A percentile compares a stretch with the other conserved stretches of the same genome.
These are phyloP conservation scores for Tachina grossa DNA, from an alignment of 2,888 invertebrate species.

Conservation along the genomic window DNA sequence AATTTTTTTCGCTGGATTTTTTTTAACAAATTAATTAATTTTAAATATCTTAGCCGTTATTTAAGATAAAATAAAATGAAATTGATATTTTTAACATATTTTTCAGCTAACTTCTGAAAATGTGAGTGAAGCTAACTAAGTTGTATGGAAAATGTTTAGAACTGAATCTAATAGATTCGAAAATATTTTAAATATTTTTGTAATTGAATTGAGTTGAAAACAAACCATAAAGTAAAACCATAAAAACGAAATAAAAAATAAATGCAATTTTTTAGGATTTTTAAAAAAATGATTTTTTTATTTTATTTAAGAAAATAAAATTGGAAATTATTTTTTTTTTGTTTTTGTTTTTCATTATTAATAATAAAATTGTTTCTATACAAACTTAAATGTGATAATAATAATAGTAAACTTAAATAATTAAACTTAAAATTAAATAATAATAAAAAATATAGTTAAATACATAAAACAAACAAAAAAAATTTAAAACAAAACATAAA, in stretches of 20 bases:
- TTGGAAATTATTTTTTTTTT: slow-evolving; percentile 58
- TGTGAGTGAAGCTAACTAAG: too few relatives aligned
- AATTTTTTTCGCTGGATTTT: too few relatives aligned
- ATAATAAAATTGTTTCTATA: slow-evolving; percentile 68
- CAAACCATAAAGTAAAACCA: slow-evolving; percentile 3
- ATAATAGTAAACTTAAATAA: slow-evolving; percentile 56
- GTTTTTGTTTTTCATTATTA: slow-evolving; percentile 42
- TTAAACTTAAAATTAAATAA: slow-evolving; percentile 70
- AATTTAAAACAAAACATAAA: slow-evolving; percentile 70
- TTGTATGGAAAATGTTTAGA: too few relatives aligned
- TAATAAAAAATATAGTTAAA: slow-evolving; percentile 65
- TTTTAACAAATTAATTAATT: too few relatives aligned
- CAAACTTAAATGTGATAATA: slow-evolving; percentile 61
- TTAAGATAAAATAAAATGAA: too few relatives aligned
- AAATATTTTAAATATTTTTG: too few relatives aligned
- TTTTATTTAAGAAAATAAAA: slow-evolving; percentile 69
- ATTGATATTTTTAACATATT: too few relatives aligned
- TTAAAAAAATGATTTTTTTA: slow-evolving; percentile 61
- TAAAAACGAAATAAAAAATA: slow-evolving; percentile 43
- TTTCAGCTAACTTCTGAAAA: too few relatives aligned
- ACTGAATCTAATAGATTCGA: too few relatives aligned
- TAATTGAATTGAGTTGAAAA: neutral
- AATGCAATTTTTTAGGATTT: slow-evolving; percentile 69
- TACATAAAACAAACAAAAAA: slow-evolving; percentile 69
- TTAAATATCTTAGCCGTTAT: too few relatives aligned